Percentiles rank a stretch among this genome's conserved stretches.
Conservation (phyloP, 2,797 vertebrate species). For the Eospalax fontanierii region DNA sequence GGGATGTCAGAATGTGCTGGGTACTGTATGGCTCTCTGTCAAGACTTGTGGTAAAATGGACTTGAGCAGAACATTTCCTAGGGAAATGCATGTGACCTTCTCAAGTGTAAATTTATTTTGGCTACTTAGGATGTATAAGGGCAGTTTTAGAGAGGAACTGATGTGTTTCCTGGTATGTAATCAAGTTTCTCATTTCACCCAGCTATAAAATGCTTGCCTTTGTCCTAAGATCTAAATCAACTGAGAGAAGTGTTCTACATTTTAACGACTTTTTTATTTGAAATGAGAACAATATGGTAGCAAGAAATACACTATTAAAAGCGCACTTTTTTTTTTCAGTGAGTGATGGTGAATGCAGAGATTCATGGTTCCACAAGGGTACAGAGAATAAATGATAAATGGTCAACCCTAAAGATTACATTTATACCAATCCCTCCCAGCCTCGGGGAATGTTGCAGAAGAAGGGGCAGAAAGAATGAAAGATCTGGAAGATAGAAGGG, state of each 20-base stretch:
- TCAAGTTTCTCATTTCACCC: conserved; percentile 67
- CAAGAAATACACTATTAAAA: conserved; percentile 63
- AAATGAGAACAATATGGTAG: conserved; percentile 46
- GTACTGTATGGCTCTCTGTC: neutral
- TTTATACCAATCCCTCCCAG: neutral
- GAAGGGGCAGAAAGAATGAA: neutral
- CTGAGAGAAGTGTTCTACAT: conserved; percentile 69
- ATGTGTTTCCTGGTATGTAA: conserved; percentile 78
- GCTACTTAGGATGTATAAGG: conserved; percentile 77
- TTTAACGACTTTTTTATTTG: conserved; percentile 72
- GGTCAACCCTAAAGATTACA: neutral
- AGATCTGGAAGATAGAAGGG: neutral
- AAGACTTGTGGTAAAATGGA: neutral
- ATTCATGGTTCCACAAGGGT: neutral
- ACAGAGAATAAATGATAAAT: neutral
- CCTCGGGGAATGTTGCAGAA: neutral
- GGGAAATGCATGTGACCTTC: conserved; percentile 61
- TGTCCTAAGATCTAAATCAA: conserved; percentile 62
- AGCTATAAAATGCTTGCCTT: conserved; percentile 70
- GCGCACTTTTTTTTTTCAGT: neutral
- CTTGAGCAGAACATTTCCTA: conserved; percentile 41
- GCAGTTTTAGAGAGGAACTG: conserved; percentile 69
- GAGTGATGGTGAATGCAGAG: neutral
- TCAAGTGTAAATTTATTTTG: conserved; percentile 81
- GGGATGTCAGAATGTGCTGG: conserved; percentile 64